phyloP scores from a whole-genome alignment of 2,113 vertebrate species.

The Zosterops hypoxanthus region DNA sequence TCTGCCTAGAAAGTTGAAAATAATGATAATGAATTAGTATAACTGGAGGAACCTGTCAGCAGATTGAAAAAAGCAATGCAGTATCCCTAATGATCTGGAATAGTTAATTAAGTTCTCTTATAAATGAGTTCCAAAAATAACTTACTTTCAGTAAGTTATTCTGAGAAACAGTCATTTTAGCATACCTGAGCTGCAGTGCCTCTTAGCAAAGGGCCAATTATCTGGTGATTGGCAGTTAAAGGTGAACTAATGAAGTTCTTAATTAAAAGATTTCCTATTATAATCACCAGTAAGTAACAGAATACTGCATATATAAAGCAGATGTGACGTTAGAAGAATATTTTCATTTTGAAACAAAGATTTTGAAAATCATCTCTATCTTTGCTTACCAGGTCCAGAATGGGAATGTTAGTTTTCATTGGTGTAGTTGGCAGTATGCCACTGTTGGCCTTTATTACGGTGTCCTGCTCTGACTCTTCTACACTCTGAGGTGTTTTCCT shows the following conservation, averaged over 20 bases:
- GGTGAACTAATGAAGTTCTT: conserved; percentile 62
- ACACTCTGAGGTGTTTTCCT: background rate
- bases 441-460: background rate
- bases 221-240: conserved; percentile 56
- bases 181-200: conserved; percentile 44
- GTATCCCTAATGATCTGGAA: conserved; percentile 48
- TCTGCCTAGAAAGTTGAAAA: conserved; percentile 60
- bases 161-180: conserved; percentile 43
- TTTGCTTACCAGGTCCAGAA: conserved; percentile 35
- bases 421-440: background rate
- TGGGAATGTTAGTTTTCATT: background rate
- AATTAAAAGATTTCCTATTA: conserved; percentile 69
- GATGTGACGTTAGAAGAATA: conserved; percentile 25
- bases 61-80: conserved; percentile 49
- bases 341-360: conserved; percentile 59
- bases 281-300: conserved; percentile 32
- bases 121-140: conserved; percentile 63
- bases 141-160: conserved; percentile 57
- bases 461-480: background rate
- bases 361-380: conserved; percentile 46
- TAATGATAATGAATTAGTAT: conserved; percentile 63
- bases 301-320: conserved; percentile 48
- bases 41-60: conserved; percentile 55
- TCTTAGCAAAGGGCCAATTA: conserved; percentile 53
- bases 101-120: conserved; percentile 65